A percentile compares a stretch with the other conserved stretches of the same genome.
These are phyloP conservation scores for Condylura cristata DNA, from an alignment of 2,113 vertebrate species.

Conservation along the genomic window DNA sequence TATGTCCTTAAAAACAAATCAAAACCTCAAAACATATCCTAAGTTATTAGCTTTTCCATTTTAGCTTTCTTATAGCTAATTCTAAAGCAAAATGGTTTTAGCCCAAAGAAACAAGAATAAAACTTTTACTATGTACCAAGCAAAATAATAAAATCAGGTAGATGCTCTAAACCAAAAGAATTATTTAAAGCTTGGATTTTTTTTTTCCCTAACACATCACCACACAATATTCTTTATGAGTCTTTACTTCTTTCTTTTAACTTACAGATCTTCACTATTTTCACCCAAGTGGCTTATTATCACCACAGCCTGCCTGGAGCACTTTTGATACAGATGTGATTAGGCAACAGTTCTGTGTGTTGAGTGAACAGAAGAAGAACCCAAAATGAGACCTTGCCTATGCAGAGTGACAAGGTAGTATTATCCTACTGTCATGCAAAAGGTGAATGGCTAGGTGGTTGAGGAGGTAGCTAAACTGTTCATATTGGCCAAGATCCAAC, in stretches of 20 bases:
- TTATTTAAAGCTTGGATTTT: not conserved
- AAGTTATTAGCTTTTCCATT: not conserved
- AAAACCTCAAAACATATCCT: not conserved
- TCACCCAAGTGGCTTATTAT: conserved; percentile 8
- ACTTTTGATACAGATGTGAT: not conserved
- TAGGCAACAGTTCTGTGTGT: not conserved
- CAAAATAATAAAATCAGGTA: not conserved
- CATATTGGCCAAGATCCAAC: not conserved
- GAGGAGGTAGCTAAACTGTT: not conserved
- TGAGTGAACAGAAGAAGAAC: not conserved
- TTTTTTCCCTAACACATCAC: not conserved
- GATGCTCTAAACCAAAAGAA: not conserved
- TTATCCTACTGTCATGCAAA: not conserved
- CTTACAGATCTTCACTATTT: conserved; percentile 14
- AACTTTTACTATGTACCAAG: not conserved
- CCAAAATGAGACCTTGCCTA: not conserved
- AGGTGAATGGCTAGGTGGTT: no score
- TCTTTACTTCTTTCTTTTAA: conserved; percentile 7
- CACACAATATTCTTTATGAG: not conserved
- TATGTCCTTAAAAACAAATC: conserved; percentile 22
- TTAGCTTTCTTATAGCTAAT: not conserved
- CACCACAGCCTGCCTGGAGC: not conserved
- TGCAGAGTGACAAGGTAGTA: not conserved
- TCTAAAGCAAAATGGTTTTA: conserved; percentile 12
- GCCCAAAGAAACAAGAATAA: not conserved